A percentile compares a stretch with the other conserved stretches of the same genome.
phyloP scores from a whole-genome alignment of 2,113 vertebrate species.

The Nesogale talazaci region DNA sequence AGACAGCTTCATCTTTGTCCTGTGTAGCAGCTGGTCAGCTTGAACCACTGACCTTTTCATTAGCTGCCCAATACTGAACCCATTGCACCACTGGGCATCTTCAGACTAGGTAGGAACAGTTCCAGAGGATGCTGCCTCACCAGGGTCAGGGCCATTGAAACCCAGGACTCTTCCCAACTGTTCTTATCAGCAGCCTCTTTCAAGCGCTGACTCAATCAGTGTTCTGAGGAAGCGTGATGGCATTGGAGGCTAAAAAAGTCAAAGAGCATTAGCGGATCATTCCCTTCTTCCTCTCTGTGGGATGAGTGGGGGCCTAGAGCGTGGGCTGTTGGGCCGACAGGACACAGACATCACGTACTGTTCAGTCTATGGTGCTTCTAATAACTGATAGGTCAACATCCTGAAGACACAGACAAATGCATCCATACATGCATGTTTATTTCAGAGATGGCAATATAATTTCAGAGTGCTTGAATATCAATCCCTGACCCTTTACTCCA shows the following conservation, averaged over 20 bases:
- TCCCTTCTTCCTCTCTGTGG: not conserved
- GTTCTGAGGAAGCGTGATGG: not conserved
- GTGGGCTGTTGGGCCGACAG: not conserved
- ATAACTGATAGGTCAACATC: constrained; percentile 4
- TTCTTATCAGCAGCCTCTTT: not conserved
- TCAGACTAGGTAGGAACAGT: not conserved
- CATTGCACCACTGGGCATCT: too few relatives aligned
- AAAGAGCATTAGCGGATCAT: not conserved
- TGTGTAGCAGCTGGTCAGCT: too few relatives aligned
- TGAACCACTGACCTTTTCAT: too few relatives aligned
- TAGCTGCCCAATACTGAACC: too few relatives aligned
- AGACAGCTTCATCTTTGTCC: too few relatives aligned
- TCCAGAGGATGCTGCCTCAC: not conserved
- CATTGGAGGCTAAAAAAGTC: not conserved
- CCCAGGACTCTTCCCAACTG: not conserved
- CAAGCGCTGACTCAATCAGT: not conserved
- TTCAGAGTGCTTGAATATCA: not conserved
- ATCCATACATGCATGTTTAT: not conserved
- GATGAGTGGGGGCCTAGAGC: not conserved
- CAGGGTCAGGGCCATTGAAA: not conserved
- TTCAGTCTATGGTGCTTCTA: not conserved
- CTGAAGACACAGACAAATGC: not conserved
- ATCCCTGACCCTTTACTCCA: not conserved
- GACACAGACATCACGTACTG: not conserved
- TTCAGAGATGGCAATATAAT: constrained; percentile 55